Base-by-base conservation (phyloP, 2,888 invertebrate species). In the Pharmacophagus antenor region DNA sequence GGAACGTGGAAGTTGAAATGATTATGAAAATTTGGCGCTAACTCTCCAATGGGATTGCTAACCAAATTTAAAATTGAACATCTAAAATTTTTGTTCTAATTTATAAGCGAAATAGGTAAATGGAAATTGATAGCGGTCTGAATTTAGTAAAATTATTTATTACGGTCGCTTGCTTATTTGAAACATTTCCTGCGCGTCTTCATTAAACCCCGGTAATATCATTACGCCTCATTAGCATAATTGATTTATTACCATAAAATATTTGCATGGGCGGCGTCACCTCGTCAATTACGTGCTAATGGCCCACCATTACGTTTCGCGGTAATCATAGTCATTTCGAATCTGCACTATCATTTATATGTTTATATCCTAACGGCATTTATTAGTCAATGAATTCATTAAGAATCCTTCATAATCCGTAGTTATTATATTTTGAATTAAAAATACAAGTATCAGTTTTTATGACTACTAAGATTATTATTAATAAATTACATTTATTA, bases 211-310 rank as follows among this genome's bases (percentile, higher is more conserved):
- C n/a, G 21, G 6, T 21, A 21, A 51, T 51, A 20, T n/a, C 15
- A 22, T 23, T 7, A 2, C 15, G n/a, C 22, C 22, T 23, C 15
- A 53, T 42, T 53, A 42, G n/a, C 18, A 25, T 53, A 37, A 21
- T 41, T 31, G 22, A 53, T 42, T 44, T 17, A 53, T 42, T 18
- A 53, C 23, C 18, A 53, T 25, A 17, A 42, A 53, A 53, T 8
- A 42, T 17, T 41, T 37, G 12, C 37, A 37, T 21, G 4, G 21
- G 21, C 18, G 5, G 42, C 42, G 23, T 53, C 23, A 25, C 20
- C 25, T 18, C 8, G 21, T 53, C 42, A 53, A 53, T 42, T 53
- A 42, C 42, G 6, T 8, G 17, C 18, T 53, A 53, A 53, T 53
- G 42, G 22, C 22, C 41, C 17, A 10, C 20, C 42, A 25, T 53